Conservation (phyloP, 2,888 invertebrate genomes). For the Salpingus planirostris region DNA sequence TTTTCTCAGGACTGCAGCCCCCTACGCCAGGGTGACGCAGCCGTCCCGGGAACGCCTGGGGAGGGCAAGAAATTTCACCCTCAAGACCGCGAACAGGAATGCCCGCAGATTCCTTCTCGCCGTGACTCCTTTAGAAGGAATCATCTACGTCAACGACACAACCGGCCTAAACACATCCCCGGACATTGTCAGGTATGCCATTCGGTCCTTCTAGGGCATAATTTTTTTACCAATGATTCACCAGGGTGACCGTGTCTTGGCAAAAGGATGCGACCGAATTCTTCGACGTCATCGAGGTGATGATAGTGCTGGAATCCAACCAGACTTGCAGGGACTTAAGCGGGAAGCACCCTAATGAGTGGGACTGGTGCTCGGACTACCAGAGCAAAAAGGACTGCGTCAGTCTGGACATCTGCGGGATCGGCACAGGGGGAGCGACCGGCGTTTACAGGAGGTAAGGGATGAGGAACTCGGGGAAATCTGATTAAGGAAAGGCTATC, state of each 20-base stretch:
- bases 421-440: constrained; percentile 44
- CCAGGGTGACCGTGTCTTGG: constrained; percentile 43
- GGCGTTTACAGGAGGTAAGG: constrained; percentile 24
- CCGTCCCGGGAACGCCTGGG: constrained; percentile 32
- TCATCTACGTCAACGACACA: constrained; percentile 48
- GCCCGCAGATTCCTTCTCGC: too few species aligned
- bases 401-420: constrained; percentile 45
- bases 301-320: constrained; percentile 31
- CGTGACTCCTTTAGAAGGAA: too few species aligned
- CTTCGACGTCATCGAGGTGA: constrained; percentile 32
- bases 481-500: too few species aligned
- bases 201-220: constrained; percentile 5
- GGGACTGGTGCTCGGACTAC: constrained; percentile 45
- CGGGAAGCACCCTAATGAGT: constrained; percentile 20
- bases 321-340: constrained; percentile 25
- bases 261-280: constrained; percentile 22
- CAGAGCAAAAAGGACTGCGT: constrained; percentile 45
- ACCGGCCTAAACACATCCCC: constrained; percentile 39
- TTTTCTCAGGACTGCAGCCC: constrained; percentile 41
- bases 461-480: too few species aligned
- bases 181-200: constrained; percentile 39
- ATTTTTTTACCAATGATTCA: constrained; percentile 2
- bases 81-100: too few species aligned
- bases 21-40: constrained; percentile 43
- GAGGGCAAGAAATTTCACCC: constrained; percentile 16